Evolutionary conservation across 1,140 invertebrate genomes (phyloP).

Genomic region (Diabrotica undecimpunctata): DNA sequence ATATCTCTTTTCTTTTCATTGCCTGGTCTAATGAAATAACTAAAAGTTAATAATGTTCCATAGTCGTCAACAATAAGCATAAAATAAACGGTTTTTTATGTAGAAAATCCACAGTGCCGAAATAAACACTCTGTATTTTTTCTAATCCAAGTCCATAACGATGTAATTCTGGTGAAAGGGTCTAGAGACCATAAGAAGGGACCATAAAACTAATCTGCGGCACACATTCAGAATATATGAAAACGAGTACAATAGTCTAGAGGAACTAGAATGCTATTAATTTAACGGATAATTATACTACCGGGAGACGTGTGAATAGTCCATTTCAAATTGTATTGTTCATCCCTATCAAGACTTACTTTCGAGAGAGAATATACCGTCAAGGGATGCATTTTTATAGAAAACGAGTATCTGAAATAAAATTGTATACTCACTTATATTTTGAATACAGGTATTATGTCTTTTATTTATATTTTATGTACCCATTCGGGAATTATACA

Average conservation of each 20-base stretch:
- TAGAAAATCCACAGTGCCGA: too few relatives aligned
- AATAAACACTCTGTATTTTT: background rate
- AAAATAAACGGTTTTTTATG: too few relatives aligned
- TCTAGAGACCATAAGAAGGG: background rate
- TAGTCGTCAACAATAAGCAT: too few relatives aligned
- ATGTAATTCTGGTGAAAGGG: background rate
- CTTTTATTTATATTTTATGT: too few relatives aligned
- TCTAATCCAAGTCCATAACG: background rate
- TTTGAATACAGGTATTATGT: background rate
- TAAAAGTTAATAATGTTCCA: too few relatives aligned
- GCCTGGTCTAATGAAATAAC: too few relatives aligned
- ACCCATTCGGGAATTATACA: too few relatives aligned
- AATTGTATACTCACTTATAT: background rate
- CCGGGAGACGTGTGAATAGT: background rate
- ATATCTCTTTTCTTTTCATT: too few relatives aligned
- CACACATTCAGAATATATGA: slow-evolving; percentile 2
- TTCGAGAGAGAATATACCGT: background rate
- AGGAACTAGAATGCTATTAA: slow-evolving; percentile 2
- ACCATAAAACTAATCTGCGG: slow-evolving; percentile 1
- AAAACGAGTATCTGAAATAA: background rate
- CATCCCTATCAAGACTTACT: background rate
- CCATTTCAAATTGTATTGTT: background rate
- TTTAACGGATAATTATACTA: background rate
- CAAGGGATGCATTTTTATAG: background rate
- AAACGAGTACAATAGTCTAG: slow-evolving; percentile 2